Conservation (phyloP, 2,797 vertebrate species). For the Xiphophorus birchmanni region DNA sequence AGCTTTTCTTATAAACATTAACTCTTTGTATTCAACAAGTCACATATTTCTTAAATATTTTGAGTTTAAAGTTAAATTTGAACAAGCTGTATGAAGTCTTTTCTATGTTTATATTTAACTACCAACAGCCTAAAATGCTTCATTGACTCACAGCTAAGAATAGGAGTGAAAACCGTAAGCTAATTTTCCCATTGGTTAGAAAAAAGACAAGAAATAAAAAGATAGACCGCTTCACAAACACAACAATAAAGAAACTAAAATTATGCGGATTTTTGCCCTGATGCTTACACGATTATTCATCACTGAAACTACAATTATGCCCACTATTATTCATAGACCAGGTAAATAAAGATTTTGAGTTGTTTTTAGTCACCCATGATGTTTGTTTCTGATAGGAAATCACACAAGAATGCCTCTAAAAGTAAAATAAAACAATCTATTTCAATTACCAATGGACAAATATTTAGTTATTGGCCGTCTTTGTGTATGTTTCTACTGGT, state of each 20-base stretch:
- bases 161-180: background rate
- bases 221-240: background rate
- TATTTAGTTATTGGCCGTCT: background rate
- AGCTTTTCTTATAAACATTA: background rate
- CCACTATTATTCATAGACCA: background rate
- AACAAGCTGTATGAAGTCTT: background rate
- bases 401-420: background rate
- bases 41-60: background rate
- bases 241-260: background rate
- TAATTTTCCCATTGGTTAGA: background rate
- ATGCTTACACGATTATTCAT: background rate
- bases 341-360: background rate
- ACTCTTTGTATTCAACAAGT: background rate
- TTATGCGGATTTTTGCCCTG: background rate
- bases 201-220: background rate
- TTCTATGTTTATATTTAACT: background rate
- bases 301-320: background rate
- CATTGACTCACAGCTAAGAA: background rate
- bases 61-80: background rate
- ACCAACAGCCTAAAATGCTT: background rate
- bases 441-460: background rate
- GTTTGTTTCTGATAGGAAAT: background rate
- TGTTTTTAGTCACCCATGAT: background rate
- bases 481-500: background rate
- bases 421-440: background rate